A percentile compares a stretch with the other conserved stretches of the same genome.
These are phyloP conservation scores for Exaiptasia diaphana DNA, from an alignment of 64 coral and sea anemone species.

Conservation along the genomic window DNA sequence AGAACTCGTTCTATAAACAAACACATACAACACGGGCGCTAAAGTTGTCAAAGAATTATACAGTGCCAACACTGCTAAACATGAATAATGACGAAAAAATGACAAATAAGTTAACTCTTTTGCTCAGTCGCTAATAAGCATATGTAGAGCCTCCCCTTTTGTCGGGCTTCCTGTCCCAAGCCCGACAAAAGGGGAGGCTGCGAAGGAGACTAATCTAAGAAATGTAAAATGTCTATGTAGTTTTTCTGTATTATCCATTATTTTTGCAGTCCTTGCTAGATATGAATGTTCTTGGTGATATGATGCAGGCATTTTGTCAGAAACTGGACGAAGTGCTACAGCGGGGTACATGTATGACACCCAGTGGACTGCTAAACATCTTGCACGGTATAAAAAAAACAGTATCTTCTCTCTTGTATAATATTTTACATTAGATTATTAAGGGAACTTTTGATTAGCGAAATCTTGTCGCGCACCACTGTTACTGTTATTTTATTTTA, in stretches of 20 bases:
- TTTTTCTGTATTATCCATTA: background rate
- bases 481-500: background rate
- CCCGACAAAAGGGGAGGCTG: too few species aligned
- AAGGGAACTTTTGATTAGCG: background rate
- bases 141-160: background rate
- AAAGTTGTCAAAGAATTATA: too few species aligned
- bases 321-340: slow-evolving; percentile 28
- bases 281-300: background rate
- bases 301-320: slow-evolving; percentile 20
- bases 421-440: background rate
- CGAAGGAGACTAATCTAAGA: too few species aligned
- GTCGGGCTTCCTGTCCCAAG: background rate
- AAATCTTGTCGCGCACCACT: background rate
- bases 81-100: too few species aligned
- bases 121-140: too few species aligned
- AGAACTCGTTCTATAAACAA: too few species aligned
- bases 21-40: too few species aligned
- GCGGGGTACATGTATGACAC: slow-evolving; percentile 20
- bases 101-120: too few species aligned
- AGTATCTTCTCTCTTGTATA: background rate
- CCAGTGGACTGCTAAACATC: background rate
- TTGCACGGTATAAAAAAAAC: slow-evolving; percentile 18
- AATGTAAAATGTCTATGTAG: too few species aligned
- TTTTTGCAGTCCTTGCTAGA: slow-evolving; percentile 48
- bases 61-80: too few species aligned